Evolutionary conservation across 2,888 invertebrate species (phyloP).

Genomic region (Uropetala carovei): DNA sequence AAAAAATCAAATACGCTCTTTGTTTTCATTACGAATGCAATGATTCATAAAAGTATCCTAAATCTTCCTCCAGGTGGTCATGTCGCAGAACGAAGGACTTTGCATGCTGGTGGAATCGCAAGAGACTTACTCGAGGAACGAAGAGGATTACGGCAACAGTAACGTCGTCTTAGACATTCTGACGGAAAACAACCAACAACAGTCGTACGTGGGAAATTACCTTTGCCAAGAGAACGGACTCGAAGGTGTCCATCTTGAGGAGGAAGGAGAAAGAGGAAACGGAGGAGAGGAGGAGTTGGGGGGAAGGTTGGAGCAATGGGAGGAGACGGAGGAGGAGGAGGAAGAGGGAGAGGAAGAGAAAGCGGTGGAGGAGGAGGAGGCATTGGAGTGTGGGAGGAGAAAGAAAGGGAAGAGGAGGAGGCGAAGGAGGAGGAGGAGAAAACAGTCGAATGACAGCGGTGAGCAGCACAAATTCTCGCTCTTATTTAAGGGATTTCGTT

Average conservation of each 20-base stretch:
- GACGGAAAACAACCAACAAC: background rate
- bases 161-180: constrained; percentile 39
- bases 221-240: background rate
- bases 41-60: background rate
- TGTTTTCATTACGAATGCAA: too few relatives aligned
- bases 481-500: background rate
- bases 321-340: constrained; percentile 46
- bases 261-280: constrained; percentile 64
- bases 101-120: constrained; percentile 48
- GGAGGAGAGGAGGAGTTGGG: constrained; percentile 51
- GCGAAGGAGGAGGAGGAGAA: constrained; percentile 49
- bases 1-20: too few relatives aligned
- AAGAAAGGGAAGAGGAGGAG: constrained; percentile 35
- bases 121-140: constrained; percentile 19
- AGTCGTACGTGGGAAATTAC: background rate
- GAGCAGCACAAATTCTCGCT: background rate
- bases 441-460: constrained; percentile 31
- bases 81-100: constrained; percentile 47
- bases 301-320: background rate
- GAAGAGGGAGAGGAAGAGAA: background rate
- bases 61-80: constrained; percentile 6
- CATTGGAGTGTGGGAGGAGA: constrained; percentile 2
- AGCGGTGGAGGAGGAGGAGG: constrained; percentile 3
- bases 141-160: background rate
- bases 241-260: constrained; percentile 65